Evolutionary conservation across 1,140 invertebrate species (phyloP).

Genomic region (Brachionus plicatilis): DNA sequence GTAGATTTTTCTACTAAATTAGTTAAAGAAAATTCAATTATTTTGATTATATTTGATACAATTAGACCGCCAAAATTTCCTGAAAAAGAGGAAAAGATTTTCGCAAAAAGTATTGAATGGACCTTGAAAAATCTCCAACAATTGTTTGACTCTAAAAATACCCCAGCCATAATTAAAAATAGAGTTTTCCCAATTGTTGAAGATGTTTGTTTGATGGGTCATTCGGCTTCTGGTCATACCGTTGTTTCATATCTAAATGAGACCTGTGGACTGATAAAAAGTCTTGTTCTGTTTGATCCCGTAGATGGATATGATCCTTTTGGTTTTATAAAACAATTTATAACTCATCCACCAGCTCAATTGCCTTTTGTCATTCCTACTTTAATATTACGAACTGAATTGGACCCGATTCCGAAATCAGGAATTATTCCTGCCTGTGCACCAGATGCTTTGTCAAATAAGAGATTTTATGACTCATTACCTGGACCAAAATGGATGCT

Average conservation of each 20-base stretch:
- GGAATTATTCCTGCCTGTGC: constrained; percentile 15
- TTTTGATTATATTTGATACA: constrained; percentile 2
- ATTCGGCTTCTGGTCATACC: constrained; percentile 30
- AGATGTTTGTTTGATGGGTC: background rate
- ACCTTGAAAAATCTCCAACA: background rate
- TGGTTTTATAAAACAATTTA: background rate
- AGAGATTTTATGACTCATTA: constrained; percentile 15
- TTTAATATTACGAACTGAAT: background rate
- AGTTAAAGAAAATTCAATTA: background rate
- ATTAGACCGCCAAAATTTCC: constrained; percentile 2
- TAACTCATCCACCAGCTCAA: constrained; percentile 31
- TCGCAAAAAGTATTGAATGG: constrained; percentile 2
- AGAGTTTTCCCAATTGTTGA: background rate
- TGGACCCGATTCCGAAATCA: background rate
- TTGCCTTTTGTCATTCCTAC: constrained; percentile 29
- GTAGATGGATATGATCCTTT: constrained; percentile 39
- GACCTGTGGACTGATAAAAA: constrained; percentile 30
- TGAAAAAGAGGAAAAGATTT: background rate
- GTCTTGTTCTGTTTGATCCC: constrained; percentile 28
- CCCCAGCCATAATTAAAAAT: background rate
- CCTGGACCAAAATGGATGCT: constrained; percentile 15
- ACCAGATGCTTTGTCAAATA: constrained; percentile 1
- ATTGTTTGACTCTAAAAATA: background rate
- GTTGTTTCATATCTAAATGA: constrained; percentile 31
- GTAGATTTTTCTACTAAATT: constrained; percentile 2